Percentiles rank a stretch among this genome's conserved stretches.
phyloP scores from a whole-genome alignment of 2,797 vertebrate species.

The Holocentrus rufus region DNA sequence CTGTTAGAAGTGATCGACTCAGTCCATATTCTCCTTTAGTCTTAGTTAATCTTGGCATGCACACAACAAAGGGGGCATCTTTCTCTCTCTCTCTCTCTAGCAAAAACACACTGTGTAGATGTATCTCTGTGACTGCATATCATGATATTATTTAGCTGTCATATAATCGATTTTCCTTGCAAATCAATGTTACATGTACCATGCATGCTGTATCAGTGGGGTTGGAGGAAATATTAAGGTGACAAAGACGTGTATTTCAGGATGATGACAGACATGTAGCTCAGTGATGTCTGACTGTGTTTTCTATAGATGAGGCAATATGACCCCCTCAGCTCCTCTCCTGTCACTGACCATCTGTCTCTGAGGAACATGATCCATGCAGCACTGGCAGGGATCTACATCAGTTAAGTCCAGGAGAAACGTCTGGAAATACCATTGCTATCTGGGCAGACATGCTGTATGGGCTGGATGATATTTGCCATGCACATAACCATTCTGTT shows the following conservation, averaged over 20 bases:
- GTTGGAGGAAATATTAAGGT: background rate
- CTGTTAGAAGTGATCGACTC: too few relatives aligned
- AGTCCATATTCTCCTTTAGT: too few relatives aligned
- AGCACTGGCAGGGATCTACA: background rate
- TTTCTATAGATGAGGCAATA: background rate
- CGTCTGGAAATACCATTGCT: background rate
- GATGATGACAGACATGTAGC: background rate
- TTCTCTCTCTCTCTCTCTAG: too few relatives aligned
- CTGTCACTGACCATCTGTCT: slow-evolving; percentile 25
- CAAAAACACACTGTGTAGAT: too few relatives aligned
- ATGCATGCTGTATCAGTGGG: background rate
- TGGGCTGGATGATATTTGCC: background rate
- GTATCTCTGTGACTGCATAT: too few relatives aligned
- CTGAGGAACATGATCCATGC: slow-evolving; percentile 16
- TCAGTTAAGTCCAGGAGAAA: background rate
- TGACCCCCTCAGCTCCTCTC: background rate
- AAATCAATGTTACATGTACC: background rate
- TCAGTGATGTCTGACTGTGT: background rate
- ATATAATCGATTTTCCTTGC: background rate
- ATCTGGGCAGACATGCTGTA: background rate
- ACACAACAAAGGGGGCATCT: too few relatives aligned
- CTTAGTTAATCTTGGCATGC: too few relatives aligned
- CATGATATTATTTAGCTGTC: too few relatives aligned
- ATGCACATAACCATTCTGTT: background rate
- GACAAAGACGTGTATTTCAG: background rate